Percentiles rank a stretch among this genome's conserved stretches.
Conservation (phyloP, 2,888 invertebrate genomes). For the Prenolepis imparis region DNA sequence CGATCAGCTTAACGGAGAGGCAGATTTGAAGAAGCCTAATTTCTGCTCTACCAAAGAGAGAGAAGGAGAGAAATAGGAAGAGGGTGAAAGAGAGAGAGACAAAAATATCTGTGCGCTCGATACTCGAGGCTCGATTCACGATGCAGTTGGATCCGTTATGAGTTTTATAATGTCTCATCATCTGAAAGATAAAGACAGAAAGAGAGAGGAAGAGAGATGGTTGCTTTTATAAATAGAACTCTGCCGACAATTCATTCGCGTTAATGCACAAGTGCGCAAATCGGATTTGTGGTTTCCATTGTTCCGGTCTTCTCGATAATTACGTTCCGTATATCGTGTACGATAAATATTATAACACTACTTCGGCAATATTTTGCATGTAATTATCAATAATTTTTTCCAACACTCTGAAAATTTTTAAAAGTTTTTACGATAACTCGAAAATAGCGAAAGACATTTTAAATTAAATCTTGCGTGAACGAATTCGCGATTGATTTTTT, state of each 20-base stretch:
- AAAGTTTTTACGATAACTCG: neutral
- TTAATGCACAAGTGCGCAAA: slow-evolving; percentile 29
- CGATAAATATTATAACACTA: neutral
- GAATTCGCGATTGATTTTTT: neutral
- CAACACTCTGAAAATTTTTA: neutral
- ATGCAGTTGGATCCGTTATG: slow-evolving; percentile 8
- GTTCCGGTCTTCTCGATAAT: slow-evolving; percentile 42
- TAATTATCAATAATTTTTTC: neutral
- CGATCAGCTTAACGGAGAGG: neutral
- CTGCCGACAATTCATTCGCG: slow-evolving; percentile 27
- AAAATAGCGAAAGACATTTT: neutral
- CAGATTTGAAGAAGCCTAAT: slow-evolving; percentile 20
- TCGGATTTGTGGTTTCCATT: slow-evolving; percentile 51
- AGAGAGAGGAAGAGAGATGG: neutral
- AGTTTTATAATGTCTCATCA: slow-evolving; percentile 38
- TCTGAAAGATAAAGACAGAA: neutral
- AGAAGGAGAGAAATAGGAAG: neutral
- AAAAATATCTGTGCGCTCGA: slow-evolving; percentile 13
- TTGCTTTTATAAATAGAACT: slow-evolving; percentile 44
- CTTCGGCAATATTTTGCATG: neutral
- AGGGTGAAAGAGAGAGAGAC: neutral
- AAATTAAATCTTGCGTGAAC: neutral
- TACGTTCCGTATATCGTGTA: neutral
- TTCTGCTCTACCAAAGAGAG: neutral
- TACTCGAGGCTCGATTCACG: slow-evolving; percentile 42